A percentile compares a stretch with the other conserved stretches of the same genome.
Evolutionary conservation across 2,113 vertebrate genomes (phyloP).

Genomic region (Blennius ocellaris): DNA sequence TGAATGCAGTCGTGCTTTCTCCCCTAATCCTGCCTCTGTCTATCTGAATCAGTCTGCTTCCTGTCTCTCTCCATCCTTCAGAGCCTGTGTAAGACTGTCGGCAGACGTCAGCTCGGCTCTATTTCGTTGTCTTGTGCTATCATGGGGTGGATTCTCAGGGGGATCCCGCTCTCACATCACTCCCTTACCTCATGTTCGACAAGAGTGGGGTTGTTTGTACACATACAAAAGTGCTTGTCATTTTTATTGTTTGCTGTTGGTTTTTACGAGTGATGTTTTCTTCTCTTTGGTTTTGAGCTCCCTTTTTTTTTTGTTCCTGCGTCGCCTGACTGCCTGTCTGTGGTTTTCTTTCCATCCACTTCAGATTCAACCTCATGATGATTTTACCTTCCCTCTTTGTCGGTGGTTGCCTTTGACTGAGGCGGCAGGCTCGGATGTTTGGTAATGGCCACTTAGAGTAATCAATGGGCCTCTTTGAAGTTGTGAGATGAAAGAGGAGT

Average conservation of each 20-base stretch:
- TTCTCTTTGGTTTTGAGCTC: conserved; percentile 30
- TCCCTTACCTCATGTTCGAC: conserved; percentile 55
- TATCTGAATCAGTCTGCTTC: conserved; percentile 38
- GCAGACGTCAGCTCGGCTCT: conserved; percentile 59
- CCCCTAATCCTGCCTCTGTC: conserved; percentile 38
- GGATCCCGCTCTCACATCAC: conserved; percentile 68
- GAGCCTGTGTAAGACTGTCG: conserved; percentile 34
- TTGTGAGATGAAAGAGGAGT: conserved; percentile 84
- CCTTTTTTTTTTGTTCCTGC: conserved; percentile 33
- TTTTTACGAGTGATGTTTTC: conserved; percentile 44
- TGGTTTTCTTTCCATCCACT: conserved; percentile 45
- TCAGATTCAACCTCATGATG: conserved; percentile 64
- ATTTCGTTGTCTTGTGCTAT: conserved; percentile 55
- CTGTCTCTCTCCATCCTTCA: conserved; percentile 39
- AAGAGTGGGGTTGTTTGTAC: conserved; percentile 63
- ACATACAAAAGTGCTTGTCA: conserved; percentile 63
- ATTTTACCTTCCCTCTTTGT: conserved; percentile 74
- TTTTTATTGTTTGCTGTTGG: conserved; percentile 50
- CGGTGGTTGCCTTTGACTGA: conserved; percentile 71
- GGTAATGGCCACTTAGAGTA: conserved; percentile 87
- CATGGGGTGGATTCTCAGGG: conserved; percentile 54
- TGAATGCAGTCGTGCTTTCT: conserved; percentile 17
- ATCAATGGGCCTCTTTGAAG: conserved; percentile 87
- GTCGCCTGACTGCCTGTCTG: conserved; percentile 33
- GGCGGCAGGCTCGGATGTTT: conserved; percentile 76